Evolutionary conservation across 2,113 vertebrate genomes (phyloP), one percentile per base, ranked within the genome.

Genomic region (Cinclus mexicanus): DNA sequence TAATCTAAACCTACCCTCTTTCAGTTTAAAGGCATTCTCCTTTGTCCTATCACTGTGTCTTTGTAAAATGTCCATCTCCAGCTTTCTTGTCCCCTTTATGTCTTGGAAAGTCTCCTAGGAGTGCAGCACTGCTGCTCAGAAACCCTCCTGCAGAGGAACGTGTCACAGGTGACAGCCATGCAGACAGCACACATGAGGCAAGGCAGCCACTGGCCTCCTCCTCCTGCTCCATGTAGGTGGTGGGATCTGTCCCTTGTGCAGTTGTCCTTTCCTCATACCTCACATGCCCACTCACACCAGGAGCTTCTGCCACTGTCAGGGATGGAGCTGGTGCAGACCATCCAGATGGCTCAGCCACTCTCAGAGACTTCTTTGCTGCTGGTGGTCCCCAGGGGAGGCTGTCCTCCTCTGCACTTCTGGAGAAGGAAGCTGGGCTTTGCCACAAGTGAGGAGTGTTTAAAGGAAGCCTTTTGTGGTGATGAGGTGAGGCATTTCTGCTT

Each of bases 401-500:
- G 39, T 82, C 47, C 39, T 87, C 84, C 42, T 17, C 29, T 57
- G 10, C 1, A 2, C 37, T 65, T 39, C 39, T 13, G 18, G 47
- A 75, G 37, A 31, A 78, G 76, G 50, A 80, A 80, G 35, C 65
- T 72, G 53, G 18, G 55, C 41, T 89, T 77, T 83, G 41, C 31
- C 0, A 4, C 50, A 53, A 49, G 35, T 0, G 3, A 83, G 75
- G 49, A 83, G 26, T 79, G 33, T 72, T 78, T 33, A 50, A 37
- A 90, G 92, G 84, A 96, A 95, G 57, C 44, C 78, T 94, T 93
- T 93, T 94, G 87, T 85, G 72, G 42, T 11, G 72, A 35, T 11
- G 37, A 78, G 28, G 39, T 26, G 9, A 59, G 26, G 78, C 65
- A 76, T 37, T 94, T 71, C 74, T 89, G 74, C 67, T 95, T 97